These are phyloP conservation scores for Pipa parva DNA, from an alignment of 2,113 vertebrate species.

Conservation along the genomic window DNA sequence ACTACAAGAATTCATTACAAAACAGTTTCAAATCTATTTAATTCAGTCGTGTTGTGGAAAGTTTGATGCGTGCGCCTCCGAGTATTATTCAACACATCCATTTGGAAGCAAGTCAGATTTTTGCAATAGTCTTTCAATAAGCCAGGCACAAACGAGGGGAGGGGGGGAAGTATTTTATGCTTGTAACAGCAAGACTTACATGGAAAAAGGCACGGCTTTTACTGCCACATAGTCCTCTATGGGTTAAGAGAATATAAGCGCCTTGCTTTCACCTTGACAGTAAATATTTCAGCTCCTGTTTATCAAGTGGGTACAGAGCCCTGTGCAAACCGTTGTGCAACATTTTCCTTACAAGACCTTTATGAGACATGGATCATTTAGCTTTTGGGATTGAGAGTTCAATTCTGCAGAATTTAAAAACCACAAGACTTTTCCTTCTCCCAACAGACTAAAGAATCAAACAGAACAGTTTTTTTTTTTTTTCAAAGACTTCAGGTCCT, in stretches of 20 bases:
- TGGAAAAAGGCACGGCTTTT: background rate
- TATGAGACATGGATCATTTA: background rate
- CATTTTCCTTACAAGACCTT: conserved; percentile 27
- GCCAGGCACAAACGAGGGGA: no score
- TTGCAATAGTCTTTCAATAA: no score
- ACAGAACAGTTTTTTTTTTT: background rate
- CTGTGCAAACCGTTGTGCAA: conserved; percentile 21
- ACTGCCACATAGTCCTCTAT: background rate
- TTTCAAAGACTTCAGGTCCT: background rate
- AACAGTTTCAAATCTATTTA: no score
- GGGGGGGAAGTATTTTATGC: no score
- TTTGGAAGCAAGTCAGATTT: no score
- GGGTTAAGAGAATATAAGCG: background rate
- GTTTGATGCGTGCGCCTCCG: no score
- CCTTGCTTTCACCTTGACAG: background rate
- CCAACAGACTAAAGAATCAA: background rate
- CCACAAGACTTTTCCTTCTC: conserved; percentile 2
- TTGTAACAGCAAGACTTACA: no score
- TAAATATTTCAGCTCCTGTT: conserved; percentile 31
- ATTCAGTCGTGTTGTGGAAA: no score
- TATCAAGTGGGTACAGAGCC: background rate
- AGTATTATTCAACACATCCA: no score
- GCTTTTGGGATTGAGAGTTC: background rate
- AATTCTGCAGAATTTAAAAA: background rate
- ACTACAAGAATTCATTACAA: no score